Evolutionary conservation across 2,113 vertebrate genomes (phyloP).

Genomic region (Urocolius indicus): DNA sequence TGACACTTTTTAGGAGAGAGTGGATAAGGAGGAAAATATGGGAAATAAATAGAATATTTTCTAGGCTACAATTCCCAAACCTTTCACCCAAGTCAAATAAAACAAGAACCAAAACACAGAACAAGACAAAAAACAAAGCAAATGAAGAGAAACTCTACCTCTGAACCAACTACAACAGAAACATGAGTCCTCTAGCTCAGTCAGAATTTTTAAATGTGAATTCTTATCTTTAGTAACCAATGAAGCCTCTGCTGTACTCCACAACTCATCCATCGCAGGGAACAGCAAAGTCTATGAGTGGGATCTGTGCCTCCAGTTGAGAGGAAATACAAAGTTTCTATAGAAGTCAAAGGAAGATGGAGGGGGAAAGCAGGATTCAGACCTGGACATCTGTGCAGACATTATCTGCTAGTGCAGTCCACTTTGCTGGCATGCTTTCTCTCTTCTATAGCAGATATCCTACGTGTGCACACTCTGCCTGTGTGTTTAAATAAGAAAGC

Average conservation of each 20-base stretch:
- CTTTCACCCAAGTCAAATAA: background rate
- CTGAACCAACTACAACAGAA: background rate
- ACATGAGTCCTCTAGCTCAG: background rate
- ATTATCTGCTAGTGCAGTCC: background rate
- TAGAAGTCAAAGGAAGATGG: background rate
- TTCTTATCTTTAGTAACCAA: background rate
- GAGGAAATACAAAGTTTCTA: background rate
- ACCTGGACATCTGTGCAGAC: background rate
- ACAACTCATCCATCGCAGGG: background rate
- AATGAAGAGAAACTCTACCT: background rate
- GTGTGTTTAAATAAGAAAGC: slow-evolving; percentile 44
- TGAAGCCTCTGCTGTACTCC: background rate
- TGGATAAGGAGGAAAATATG: background rate
- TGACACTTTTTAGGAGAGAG: background rate
- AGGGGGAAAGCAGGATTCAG: background rate
- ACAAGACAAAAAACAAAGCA: background rate
- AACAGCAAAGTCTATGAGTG: background rate
- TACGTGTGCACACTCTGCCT: background rate
- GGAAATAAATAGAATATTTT: background rate
- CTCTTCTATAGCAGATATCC: background rate
- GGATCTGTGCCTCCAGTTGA: background rate
- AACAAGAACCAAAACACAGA: background rate
- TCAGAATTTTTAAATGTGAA: background rate
- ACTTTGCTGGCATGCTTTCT: background rate
- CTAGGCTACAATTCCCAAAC: background rate